Base-by-base conservation (phyloP, 2,113 vertebrate genomes). In the Polypterus senegalus region DNA sequence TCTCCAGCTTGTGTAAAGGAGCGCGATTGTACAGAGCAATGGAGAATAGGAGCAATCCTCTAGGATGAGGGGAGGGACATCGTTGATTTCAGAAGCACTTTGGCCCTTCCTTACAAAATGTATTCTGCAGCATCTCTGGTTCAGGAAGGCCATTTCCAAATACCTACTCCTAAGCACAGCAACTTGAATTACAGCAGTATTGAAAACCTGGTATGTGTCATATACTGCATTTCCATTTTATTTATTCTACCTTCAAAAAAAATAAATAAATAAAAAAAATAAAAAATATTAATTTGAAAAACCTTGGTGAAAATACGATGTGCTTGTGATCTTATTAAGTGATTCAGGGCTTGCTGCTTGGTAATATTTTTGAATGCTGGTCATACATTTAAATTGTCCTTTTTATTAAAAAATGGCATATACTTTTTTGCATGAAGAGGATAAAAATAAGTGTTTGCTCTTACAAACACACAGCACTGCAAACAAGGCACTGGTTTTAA, bases 81-180 rank as follows among this genome's bases (percentile, higher is more conserved):
- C 51, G 10, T 10, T 52, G 51, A 10, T 52, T 52, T 10, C 51
- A 52, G 51, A 7, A 52, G 51, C 51, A 52, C 4, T 52, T 52
- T 54, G 63, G 65, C 68, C 63, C 70, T 74, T 67, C 72, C 75
- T 70, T 63, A 70, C 62, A 67, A 57, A 71, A 71, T 71, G 73
- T 66, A 60, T 72, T 59, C 51, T 7, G 7, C 51, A 8, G 51
- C 10, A 7, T 10, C 51, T 52, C 10, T 62, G 56, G 60, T 61
- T 46, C 48, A 44, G 61, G 57, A 51, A 67, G 48, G 58, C 66
- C 77, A 71, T 74, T 60, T 67, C 72, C 75, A 72, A 65, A 74
- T 70, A 76, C 73, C 71, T 73, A 72, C 70, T 69, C 3, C 62
- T 70, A 82, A 84, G 79, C 79, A 84, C 81, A 81, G 76, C 69